Base-by-base conservation (phyloP, 2,797 vertebrate genomes). In the Coregonus suidteri region DNA sequence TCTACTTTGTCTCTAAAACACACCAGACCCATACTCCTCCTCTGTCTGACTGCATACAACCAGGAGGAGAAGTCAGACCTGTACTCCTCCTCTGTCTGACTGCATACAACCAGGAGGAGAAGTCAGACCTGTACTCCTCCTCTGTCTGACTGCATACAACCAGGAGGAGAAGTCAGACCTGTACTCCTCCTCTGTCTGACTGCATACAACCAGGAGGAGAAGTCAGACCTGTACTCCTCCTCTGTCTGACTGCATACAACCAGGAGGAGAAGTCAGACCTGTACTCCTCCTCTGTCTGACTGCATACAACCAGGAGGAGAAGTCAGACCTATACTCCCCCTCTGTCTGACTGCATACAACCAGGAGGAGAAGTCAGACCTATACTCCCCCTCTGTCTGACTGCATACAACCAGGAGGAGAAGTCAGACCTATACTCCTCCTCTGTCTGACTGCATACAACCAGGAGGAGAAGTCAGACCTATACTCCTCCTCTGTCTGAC, bases 101-200 rank as follows among this genome's bases (percentile, higher is more conserved):
- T 54, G 68, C 75, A 75, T 64, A 25, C 7, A 20, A 25, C 54
- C 25, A 25, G 35, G 31, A 25, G 15, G 2, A 13, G 15, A 37
- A 52, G 65, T 31, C 47, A 77, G 78, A 80, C 76, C 68, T 18
- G 18, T 67, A 75, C 71, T 73, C 79, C 81, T 79, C 53, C 84
- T 31, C 37, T 54, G 65, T 16, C 6, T 6, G 37, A 14, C 67
- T 54, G 69, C 76, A 75, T 64, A 25, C 20, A 20, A 25, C 54
- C 25, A 25, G 37, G 41, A 35, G 15, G 4, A 13, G 15, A 37
- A 51, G 65, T 31, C 47, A 77, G 77, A 80, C 76, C 68, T 18
- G 35, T 67, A 75, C 71, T 74, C 79, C 81, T 79, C 53, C 84
- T 31, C 35, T 35, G 64, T 11, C 3, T 13, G 37, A 6, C 67